Evolutionary conservation across 2,113 vertebrate genomes (phyloP).

Genomic region (Cynopterus brachyotis): DNA sequence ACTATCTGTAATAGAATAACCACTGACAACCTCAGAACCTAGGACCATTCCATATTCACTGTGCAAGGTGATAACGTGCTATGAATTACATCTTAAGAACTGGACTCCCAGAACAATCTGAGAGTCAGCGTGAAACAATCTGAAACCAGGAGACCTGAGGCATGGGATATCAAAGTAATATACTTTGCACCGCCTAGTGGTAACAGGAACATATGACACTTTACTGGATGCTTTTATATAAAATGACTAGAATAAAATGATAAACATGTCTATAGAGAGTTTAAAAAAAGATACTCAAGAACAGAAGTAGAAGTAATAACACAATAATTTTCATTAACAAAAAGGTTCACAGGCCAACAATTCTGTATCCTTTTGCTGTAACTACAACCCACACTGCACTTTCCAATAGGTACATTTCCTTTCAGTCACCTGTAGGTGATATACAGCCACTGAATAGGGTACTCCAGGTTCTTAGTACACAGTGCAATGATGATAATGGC

Average conservation of each 20-base stretch:
- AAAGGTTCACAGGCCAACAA: not conserved
- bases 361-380: not conserved
- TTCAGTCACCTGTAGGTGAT: conserved; percentile 82
- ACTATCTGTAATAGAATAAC: conserved; percentile 15
- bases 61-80: not conserved
- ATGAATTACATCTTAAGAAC: conserved; percentile 20
- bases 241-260: conserved; percentile 31
- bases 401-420: not conserved
- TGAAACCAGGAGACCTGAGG: not conserved
- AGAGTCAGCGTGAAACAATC: conserved; percentile 15
- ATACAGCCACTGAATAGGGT: conserved; percentile 86
- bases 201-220: conserved; percentile 52
- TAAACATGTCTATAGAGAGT: conserved; percentile 9
- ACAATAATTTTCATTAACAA: not conserved
- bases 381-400: not conserved
- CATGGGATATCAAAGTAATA: not conserved
- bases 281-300: conserved; percentile 7
- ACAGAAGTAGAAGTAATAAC: conserved; percentile 27
- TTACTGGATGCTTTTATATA: conserved; percentile 42
- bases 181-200: conserved; percentile 70
- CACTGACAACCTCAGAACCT: not conserved
- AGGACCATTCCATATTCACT: not conserved
- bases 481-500: conserved; percentile 87
- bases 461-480: conserved; percentile 92
- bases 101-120: not conserved